phyloP scores from a whole-genome alignment of 1,140 invertebrate species.

The Parasteatoda tepidariorum region DNA sequence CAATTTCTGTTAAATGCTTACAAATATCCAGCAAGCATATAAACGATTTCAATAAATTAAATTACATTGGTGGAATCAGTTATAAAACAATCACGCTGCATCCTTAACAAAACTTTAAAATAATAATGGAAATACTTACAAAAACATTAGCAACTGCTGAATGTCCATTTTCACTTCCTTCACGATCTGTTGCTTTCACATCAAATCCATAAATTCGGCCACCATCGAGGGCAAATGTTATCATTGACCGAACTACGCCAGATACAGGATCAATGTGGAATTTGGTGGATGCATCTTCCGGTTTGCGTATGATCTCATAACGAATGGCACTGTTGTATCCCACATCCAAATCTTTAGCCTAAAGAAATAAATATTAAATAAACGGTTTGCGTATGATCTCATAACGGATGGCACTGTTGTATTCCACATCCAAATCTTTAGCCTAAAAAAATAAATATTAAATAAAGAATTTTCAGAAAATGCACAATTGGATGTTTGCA shows the following conservation, averaged over 20 bases:
- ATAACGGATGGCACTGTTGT: conserved; percentile 83
- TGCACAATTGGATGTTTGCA: too few species aligned
- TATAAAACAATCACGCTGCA: too few species aligned
- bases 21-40: too few species aligned
- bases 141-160: conserved; percentile 86
- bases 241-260: conserved; percentile 79
- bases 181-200: conserved; percentile 85
- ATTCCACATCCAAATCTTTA: conserved; percentile 78
- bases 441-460: conserved; percentile 73
- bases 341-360: conserved; percentile 80
- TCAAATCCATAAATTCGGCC: conserved; percentile 85
- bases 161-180: conserved; percentile 80
- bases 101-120: too few species aligned
- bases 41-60: too few species aligned
- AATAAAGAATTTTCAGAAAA: too few species aligned
- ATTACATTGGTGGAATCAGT: too few species aligned
- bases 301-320: conserved; percentile 78
- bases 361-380: conserved; percentile 42
- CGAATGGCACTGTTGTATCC: conserved; percentile 82
- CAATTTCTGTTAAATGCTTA: too few species aligned
- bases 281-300: conserved; percentile 74
- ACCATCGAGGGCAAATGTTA: conserved; percentile 75
- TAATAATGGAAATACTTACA: conserved; percentile 78
- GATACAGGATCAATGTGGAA: conserved; percentile 81
- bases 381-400: conserved; percentile 76